phyloP scores from a whole-genome alignment of 2,113 vertebrate genomes.

The Porphyrio hochstetteri region DNA sequence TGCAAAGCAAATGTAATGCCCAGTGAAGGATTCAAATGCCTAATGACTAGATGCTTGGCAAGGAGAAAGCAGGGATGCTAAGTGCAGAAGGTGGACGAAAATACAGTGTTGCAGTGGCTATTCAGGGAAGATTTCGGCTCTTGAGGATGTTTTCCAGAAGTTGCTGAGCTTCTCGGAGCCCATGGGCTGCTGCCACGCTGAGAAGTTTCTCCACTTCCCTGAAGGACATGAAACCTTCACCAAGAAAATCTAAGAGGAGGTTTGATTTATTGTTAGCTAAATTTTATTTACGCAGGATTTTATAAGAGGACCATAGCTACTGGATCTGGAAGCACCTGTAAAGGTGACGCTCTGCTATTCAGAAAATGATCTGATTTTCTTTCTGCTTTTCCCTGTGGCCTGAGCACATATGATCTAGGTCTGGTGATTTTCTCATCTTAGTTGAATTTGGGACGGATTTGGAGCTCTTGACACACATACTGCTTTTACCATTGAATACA shows the following conservation, averaged over 20 bases:
- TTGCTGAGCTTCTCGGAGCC: slow-evolving; percentile 49
- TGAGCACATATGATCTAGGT: not conserved
- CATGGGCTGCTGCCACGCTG: slow-evolving; percentile 34
- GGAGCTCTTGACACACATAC: not conserved
- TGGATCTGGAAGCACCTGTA: not conserved
- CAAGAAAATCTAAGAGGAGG: not conserved
- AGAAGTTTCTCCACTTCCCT: slow-evolving; percentile 66
- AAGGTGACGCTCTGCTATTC: not conserved
- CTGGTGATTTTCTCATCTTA: not conserved
- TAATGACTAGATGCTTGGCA: not conserved
- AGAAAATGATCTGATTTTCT: not conserved
- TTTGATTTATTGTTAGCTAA: not conserved
- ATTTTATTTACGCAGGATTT: not conserved
- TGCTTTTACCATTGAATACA: not conserved
- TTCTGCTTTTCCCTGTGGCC: not conserved
- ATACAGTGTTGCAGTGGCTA: fast-evolving
- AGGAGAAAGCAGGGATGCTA: not conserved
- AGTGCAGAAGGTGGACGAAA: fast-evolving
- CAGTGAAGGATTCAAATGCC: not conserved
- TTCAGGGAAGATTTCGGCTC: slow-evolving; percentile 45
- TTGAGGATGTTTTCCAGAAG: slow-evolving; percentile 57
- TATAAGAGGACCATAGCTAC: not conserved
- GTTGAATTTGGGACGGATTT: not conserved
- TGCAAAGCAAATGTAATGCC: not conserved
- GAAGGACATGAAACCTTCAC: not conserved